Evolutionary conservation across 2,797 vertebrate genomes (phyloP).

Genomic region (Graptemys geographica): DNA sequence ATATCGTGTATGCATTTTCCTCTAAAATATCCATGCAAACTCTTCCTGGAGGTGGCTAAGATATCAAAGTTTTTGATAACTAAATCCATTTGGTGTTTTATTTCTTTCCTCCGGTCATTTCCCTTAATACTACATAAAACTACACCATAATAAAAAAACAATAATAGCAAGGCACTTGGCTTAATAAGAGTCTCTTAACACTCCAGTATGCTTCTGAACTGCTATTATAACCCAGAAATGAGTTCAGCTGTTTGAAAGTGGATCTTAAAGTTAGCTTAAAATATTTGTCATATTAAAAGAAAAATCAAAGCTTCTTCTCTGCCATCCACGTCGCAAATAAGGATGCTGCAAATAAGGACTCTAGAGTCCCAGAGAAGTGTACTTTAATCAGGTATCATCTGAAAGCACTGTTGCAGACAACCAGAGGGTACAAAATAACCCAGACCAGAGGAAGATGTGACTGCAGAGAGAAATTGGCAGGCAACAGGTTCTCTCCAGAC

Average conservation of each 20-base stretch:
- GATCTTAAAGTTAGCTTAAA: slow-evolving; percentile 70
- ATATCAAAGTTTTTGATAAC: slow-evolving; percentile 62
- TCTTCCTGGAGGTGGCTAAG: slow-evolving; percentile 18
- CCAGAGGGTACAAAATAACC: slow-evolving; percentile 27
- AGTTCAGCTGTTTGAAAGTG: slow-evolving; percentile 46
- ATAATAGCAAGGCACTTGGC: slow-evolving; percentile 46
- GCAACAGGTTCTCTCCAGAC: slow-evolving; percentile 46
- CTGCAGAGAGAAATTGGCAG: slow-evolving; percentile 2
- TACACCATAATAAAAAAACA: slow-evolving; percentile 65
- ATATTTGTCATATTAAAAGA: slow-evolving; percentile 59
- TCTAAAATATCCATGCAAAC: background rate
- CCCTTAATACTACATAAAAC: slow-evolving; percentile 56
- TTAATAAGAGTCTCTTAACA: slow-evolving; percentile 38
- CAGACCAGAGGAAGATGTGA: background rate
- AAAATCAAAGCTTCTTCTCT: slow-evolving; percentile 49
- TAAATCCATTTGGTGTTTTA: slow-evolving; percentile 68
- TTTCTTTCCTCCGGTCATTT: slow-evolving; percentile 50
- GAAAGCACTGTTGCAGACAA: slow-evolving; percentile 33
- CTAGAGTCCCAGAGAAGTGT: slow-evolving; percentile 22
- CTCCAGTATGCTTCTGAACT: slow-evolving; percentile 59
- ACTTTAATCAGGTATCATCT: slow-evolving; percentile 45
- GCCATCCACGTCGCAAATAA: slow-evolving; percentile 42
- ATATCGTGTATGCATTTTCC: background rate
- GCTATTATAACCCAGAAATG: slow-evolving; percentile 39
- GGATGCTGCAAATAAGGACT: slow-evolving; percentile 32